phyloP scores from a whole-genome alignment of 2,888 invertebrate species.

The Drosophila eohydei region DNA sequence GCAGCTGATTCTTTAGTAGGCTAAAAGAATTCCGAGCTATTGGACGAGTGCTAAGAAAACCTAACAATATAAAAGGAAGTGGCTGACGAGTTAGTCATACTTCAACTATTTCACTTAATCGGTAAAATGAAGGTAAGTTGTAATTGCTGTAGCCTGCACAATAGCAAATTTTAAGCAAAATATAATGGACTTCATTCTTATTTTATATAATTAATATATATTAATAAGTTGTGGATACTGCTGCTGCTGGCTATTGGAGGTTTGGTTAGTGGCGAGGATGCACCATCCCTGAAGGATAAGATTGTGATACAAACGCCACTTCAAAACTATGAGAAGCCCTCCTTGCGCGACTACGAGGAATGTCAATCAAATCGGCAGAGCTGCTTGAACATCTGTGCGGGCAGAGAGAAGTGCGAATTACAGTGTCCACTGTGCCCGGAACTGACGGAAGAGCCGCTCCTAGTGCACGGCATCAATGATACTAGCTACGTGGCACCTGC shows the following conservation, averaged over 20 bases:
- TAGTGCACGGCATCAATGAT: conserved; percentile 82
- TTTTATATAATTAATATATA: conserved; percentile 23
- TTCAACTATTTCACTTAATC: neutral
- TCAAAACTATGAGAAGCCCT: conserved; percentile 77
- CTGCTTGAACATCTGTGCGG: conserved; percentile 63
- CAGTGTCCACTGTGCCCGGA: conserved; percentile 79
- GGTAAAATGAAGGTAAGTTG: conserved; percentile 45
- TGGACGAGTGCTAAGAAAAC: neutral
- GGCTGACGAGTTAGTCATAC: neutral
- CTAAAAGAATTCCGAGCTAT: conserved; percentile 8
- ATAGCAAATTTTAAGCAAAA: neutral
- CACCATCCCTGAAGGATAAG: conserved; percentile 37
- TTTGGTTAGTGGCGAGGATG: conserved; percentile 14
- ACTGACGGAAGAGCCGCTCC: conserved; percentile 68
- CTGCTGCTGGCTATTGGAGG: conserved; percentile 22
- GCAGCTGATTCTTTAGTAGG: conserved; percentile 28
- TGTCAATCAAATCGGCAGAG: conserved; percentile 67
- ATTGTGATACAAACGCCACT: conserved; percentile 77
- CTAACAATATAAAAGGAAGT: neutral
- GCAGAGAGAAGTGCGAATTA: conserved; percentile 41
- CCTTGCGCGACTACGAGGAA: conserved; percentile 74
- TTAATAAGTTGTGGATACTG: conserved; percentile 8
- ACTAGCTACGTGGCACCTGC: conserved; percentile 59
- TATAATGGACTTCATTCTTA: conserved; percentile 8
- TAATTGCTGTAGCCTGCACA: neutral